Base-by-base conservation (phyloP, 2,888 invertebrate genomes). In the Gortyna flavago region DNA sequence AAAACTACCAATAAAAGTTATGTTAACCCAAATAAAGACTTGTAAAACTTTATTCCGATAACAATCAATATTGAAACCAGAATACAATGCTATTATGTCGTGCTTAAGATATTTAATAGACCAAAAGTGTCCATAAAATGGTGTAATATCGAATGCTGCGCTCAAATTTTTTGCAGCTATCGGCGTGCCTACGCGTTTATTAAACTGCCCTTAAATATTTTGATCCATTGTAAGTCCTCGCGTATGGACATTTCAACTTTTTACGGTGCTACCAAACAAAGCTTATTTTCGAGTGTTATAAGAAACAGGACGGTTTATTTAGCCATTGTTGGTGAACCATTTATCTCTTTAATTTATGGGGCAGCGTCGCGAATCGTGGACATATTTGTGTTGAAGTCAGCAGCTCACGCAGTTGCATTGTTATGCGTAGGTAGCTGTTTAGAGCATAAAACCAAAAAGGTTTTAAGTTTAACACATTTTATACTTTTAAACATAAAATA, bases 321-420 rank as follows among this genome's bases (percentile, higher is more conserved):
- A 94, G 86, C 95, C 95, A 95, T 96, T 96, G 96, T 96, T 95
- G 93, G 92, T 87, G 91, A 87, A 92, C 95, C 95, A 96, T 96
- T 96, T 96, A 96, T 96, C 96, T 96, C 93, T 93, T 92, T 94
- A 95, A 96, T 96, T 96, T 96, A 96, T 96, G 95, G 94, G 91
- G 91, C 91, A 94, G 93, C 94, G 94, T 93, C 91, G 93, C 95
- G 92, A 96, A 95, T 95, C 92, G 92, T 88, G 91, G 94, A 94
- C 95, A 94, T 94, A 94, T 95, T 95, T 94, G 94, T 92, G 91
- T 91, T 91, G 91, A 88, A 90, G 89, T 90, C 86, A 85, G 88
- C 89, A 87, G 89, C 83, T 91, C 86, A 89, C 85, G 90, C 89
- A 88, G 91, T 91, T 90, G 90, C 91, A 92, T 93, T 94, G 93